Percentiles rank a stretch among this genome's conserved stretches.
These are phyloP conservation scores for Mimachlamys varia DNA, from an alignment of 2,888 invertebrate species.

Conservation along the genomic window DNA sequence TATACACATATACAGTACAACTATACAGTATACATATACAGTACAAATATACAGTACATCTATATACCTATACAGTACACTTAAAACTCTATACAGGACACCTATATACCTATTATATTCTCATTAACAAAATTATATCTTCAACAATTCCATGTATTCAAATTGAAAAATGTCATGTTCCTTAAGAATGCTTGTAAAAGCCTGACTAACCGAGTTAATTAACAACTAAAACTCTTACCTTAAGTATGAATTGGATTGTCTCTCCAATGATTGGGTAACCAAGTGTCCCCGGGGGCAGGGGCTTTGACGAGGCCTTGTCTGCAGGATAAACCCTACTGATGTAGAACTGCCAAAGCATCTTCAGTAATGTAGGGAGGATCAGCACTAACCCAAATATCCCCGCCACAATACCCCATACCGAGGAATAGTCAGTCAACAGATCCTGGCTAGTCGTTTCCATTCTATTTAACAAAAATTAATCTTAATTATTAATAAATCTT, in stretches of 20 bases:
- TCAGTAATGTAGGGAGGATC: not conserved
- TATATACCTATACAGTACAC: too few species aligned
- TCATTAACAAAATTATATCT: too few species aligned
- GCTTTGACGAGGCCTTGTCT: constrained; percentile 36
- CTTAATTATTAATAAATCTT: too few species aligned
- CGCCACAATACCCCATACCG: not conserved
- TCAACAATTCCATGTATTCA: too few species aligned
- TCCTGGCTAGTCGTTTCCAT: not conserved
- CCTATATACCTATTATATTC: too few species aligned
- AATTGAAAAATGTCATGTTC: too few species aligned
- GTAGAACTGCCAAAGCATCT: not conserved
- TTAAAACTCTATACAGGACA: too few species aligned
- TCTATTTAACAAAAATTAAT: not conserved
- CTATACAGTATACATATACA: too few species aligned
- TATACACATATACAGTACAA: too few species aligned
- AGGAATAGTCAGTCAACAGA: not conserved
- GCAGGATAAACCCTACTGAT: not conserved
- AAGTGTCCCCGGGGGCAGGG: constrained; percentile 72
- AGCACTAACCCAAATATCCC: not conserved
- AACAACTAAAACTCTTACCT: constrained; percentile 48
- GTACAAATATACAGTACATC: too few species aligned
- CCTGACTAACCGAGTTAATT: too few species aligned
- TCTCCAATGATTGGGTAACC: constrained; percentile 74
- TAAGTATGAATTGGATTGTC: constrained; percentile 60
- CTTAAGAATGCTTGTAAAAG: too few species aligned